Base-by-base conservation (phyloP, 2,888 invertebrate species). In the Mylabris sibirica region DNA sequence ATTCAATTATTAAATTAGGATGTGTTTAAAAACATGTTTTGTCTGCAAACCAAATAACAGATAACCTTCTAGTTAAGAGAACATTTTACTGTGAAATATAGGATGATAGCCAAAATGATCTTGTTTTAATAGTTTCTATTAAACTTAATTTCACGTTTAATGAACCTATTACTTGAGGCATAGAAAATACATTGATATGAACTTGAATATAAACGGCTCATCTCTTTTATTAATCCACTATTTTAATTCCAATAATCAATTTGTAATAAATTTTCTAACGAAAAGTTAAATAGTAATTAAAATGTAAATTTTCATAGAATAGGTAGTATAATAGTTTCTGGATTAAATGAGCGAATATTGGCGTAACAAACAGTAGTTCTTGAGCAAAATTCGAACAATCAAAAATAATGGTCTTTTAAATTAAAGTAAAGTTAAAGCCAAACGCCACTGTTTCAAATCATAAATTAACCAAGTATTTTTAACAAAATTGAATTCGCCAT, bases 41-140 rank as follows among this genome's bases (percentile, higher is more conserved):
- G 22, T 22, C 20, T 22, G 49, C 12, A 9, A 53, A 53, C 49
- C 8, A 22, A 53, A 53, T 44, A 44, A 44, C 6, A 17, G 20
- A 11, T 20, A 22, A 9, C 49, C 49, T 44, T 11, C 11, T 8
- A 11, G 17, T 49, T 17, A 4, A 11, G 2, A 3, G 49, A 22
- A 53, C 20, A 53, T 53, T 22, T 53, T 11, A 22, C 11, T 22
- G 9, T 53, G 2, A n/a, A 53, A 22, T 53, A 20, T 20, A 20
- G 8, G 49, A 53, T 53, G 49, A 53, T 22, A 53, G 9, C 49
- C 20, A 22, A 12, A 53, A 53, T 22, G 49, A 53, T 53, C 22
- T 20, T 53, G 22, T 22, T 53, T 53, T 53, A 53, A 53, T 53
- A 53, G 49, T 53, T 53, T 22, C 49, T 53, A 53, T 53, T 53